phyloP scores from a whole-genome alignment of 92 coral and sea anemone species.

The Siderastrea radians region DNA sequence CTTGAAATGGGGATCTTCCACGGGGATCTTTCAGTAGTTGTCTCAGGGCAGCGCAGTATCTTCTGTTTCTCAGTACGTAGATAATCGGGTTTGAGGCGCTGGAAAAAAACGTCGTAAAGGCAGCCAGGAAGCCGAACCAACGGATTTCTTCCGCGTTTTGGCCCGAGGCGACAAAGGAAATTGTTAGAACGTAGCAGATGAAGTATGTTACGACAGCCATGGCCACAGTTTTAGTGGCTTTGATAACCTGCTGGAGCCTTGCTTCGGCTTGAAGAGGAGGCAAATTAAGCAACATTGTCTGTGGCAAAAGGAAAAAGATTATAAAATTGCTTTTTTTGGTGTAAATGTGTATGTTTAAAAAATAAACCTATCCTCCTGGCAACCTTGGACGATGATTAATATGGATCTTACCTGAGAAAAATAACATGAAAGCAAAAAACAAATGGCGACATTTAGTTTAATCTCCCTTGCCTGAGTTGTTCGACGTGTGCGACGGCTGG shows the following conservation, averaged over 20 bases:
- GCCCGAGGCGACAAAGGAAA: background rate
- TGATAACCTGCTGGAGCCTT: background rate
- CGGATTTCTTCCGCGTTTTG: background rate
- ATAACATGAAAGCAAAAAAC: no score
- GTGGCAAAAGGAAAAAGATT: background rate
- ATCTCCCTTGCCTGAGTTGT: no score
- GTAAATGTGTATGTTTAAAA: no score
- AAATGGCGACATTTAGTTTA: no score
- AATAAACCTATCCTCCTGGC: no score
- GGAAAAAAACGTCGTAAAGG: background rate
- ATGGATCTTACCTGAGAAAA: no score
- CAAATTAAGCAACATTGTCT: conserved; percentile 12
- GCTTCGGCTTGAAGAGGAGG: background rate
- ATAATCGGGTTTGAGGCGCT: conserved; percentile 20
- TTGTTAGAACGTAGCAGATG: background rate
- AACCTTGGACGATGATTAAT: no score
- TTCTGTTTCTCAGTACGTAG: conserved; percentile 5
- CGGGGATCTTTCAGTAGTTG: conserved; percentile 12
- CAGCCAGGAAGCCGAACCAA: background rate
- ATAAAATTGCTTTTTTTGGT: no score
- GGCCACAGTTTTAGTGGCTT: conserved; percentile 13
- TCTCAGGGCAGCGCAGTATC: background rate
- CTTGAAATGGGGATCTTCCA: background rate
- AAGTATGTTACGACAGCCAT: background rate
- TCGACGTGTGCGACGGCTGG: no score